Conservation (phyloP, 2,888 invertebrate genomes). For the Drosophila incognita region DNA sequence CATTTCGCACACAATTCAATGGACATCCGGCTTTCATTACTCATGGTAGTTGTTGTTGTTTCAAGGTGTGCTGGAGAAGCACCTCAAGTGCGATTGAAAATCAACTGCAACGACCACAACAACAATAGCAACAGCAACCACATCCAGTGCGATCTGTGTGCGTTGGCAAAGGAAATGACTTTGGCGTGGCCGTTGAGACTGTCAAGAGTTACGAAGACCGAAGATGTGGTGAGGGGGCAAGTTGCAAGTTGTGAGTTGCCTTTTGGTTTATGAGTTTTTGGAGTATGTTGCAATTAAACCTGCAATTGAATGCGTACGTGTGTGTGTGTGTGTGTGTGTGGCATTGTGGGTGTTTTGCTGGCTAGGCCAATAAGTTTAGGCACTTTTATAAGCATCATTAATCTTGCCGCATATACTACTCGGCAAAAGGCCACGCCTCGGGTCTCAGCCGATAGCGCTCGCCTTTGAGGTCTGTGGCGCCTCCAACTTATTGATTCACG, state of each 20-base stretch:
- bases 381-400: constrained; percentile 62
- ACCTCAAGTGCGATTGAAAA: constrained; percentile 74
- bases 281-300: constrained; percentile 1
- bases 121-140: constrained; percentile 13
- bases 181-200: constrained; percentile 23
- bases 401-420: constrained; percentile 51
- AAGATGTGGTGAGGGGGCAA: constrained; percentile 6
- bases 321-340: constrained; percentile 28
- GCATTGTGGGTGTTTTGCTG: constrained; percentile 45
- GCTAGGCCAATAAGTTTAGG: constrained; percentile 43
- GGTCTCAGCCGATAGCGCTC: neutral
- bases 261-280: constrained; percentile 13
- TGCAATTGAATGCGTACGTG: constrained; percentile 23
- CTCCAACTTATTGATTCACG: constrained; percentile 63
- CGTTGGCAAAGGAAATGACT: constrained; percentile 77
- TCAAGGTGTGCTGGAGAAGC: constrained; percentile 71
- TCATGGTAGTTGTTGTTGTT: constrained; percentile 20
- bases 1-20: constrained; percentile 52
- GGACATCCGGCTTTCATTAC: constrained; percentile 70
- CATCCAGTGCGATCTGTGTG: constrained; percentile 39
- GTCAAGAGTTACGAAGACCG: neutral
- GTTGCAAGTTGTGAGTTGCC: constrained; percentile 6
- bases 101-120: constrained; percentile 30
- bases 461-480: constrained; percentile 25
- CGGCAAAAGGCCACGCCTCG: constrained; percentile 54